Evolutionary conservation across 2,888 invertebrate genomes (phyloP), one percentile per base, ranked within the genome.

Genomic region (Mongoloraphidia duomilia): DNA sequence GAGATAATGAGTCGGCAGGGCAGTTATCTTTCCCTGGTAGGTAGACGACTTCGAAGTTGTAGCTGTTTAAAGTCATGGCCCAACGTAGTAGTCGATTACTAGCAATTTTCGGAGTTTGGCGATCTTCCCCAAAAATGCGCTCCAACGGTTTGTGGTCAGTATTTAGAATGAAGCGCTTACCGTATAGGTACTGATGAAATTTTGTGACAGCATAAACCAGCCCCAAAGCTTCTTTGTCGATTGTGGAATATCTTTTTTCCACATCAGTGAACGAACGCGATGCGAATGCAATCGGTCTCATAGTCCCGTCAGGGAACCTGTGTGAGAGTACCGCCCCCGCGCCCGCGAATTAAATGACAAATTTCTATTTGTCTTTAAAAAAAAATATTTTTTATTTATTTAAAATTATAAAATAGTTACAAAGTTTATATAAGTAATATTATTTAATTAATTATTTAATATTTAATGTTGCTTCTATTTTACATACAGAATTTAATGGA

Each of bases 221-320:
- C 9, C 44, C 52, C 41, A 53, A 42, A 34, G 51, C 54, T 46
- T 53, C 55, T 38, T 53, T 54, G 38, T 54, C 52, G 41, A 55
- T 53, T 3, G 49, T 48, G 9, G 50, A 38, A 40, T 51, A 54
- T 8, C 41, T 36, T 13, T 34, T 42, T 47, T 55, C 54, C 9
- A 35, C 38, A 44, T 52, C 46, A 13, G 38, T 48, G 9, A 44
- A 50, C 10, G 26, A 46, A 10, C 53, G 34, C 8, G 54, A 53
- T n/a, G 52, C 52, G 40, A 44, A 55, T 8, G 51, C 52, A n/a
- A 55, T 50, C 33, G 51, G 52, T 38, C 36, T 39, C 14, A 44
- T 12, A 34, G 35, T 10, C 8, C 42, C 41, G 38, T 52, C 37
- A 8, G 44, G 26, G 34, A 36, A 48, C 38, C 42, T 38, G 17